A percentile compares a stretch with the other conserved stretches of the same genome.
phyloP scores from a whole-genome alignment of 2,797 vertebrate genomes.

The Siniperca undulata region DNA sequence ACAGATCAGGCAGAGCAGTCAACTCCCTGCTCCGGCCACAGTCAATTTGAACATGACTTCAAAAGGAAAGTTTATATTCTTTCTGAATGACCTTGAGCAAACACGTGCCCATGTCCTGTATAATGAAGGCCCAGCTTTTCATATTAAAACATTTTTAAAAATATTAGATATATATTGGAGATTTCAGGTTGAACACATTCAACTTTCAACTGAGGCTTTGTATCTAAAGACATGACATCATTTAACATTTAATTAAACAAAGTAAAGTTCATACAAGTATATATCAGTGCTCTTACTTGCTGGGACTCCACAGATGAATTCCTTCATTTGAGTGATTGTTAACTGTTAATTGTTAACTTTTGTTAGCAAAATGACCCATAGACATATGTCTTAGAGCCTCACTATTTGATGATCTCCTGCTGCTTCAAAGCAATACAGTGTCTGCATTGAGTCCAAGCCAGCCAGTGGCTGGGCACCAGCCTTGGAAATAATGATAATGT shows the following conservation, averaged over 20 bases:
- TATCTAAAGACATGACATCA: not conserved
- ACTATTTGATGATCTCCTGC: not conserved
- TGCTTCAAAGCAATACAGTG: not conserved
- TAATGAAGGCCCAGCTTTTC: constrained; percentile 45
- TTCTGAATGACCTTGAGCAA: constrained; percentile 57
- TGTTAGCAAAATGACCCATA: too few species aligned
- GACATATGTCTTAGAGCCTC: not conserved
- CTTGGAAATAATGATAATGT: not conserved
- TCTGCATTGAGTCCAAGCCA: not conserved
- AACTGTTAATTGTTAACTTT: too few species aligned
- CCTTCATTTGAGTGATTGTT: too few species aligned
- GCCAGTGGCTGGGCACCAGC: not conserved
- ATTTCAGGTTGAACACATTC: constrained; percentile 4
- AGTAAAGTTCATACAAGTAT: too few species aligned
- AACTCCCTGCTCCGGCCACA: constrained; percentile 34
- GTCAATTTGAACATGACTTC: constrained; percentile 61
- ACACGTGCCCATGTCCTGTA: constrained; percentile 19
- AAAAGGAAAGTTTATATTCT: constrained; percentile 60
- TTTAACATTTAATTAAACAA: not conserved
- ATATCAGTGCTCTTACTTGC: too few species aligned
- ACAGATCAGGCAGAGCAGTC: constrained; percentile 42
- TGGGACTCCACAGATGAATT: too few species aligned
- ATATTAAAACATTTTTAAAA: not conserved
- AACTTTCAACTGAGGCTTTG: constrained; percentile 17
- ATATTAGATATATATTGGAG: not conserved